Base-by-base conservation (phyloP, 2,797 vertebrate genomes). In the Acomys russatus region DNA sequence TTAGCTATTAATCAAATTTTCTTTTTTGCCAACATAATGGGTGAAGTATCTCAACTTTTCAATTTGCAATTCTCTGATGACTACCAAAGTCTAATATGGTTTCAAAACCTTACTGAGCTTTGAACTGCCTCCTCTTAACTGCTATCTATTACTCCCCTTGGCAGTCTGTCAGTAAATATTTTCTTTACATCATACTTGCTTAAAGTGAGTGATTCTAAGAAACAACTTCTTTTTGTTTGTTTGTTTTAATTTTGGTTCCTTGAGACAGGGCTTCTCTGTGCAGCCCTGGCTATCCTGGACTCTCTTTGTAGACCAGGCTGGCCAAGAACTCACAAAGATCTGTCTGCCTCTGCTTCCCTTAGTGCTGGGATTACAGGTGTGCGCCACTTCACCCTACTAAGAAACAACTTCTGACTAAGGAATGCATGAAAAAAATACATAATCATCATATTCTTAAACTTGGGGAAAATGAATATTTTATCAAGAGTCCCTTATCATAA, bases 11-110 rank as follows among this genome's bases (percentile, higher is more conserved):
- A 56, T 59, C 91, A 90, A 68, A 9, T 17, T 90, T 74, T 38
- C 25, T 3, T 51, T 86, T 91, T 82, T 80, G 61, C 25, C 33
- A 82, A 49, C 28, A 17, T 82, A 54, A 68, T 82, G 23, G 20
- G 17, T 70, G 18, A 82, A 90, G 87, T 59, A 87, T 56, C 56
- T 93, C 59, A 80, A 20, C 18, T 87, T 82, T 93, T 83, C n/a
- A 84, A 71, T 92, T 89, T 92, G 51, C 28, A 83, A 84, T 77
- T 88, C n/a, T 77, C 64, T 77, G 33, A 77, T 33, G 64, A 78
- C 15, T 49, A 49, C 28, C 77, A 54, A 23, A 88, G 17, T 94
- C 28, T 68, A 82, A 82, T 74, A 51, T n/a, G 89, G 56, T 33
- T 71, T 89, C 71, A 35, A 88, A 84, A 88, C 18, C 17, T 70